Evolutionary conservation across 2,113 vertebrate genomes (phyloP).

Genomic region (Panthera uncia): DNA sequence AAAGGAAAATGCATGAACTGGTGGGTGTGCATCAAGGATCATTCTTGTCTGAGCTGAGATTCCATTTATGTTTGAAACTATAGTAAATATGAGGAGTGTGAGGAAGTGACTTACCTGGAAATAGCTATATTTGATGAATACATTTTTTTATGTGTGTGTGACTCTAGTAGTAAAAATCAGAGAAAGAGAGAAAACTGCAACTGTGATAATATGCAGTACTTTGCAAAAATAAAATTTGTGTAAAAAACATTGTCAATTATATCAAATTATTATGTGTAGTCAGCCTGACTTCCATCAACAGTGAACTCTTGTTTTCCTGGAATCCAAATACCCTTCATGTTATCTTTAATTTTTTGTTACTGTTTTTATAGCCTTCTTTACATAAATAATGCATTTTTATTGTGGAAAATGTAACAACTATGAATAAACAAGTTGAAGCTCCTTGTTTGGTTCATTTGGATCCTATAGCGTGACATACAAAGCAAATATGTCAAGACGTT

Average conservation of each 20-base stretch:
- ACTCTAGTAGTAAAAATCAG: no score
- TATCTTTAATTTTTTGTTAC: not conserved
- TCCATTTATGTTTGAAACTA: no score
- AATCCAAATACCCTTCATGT: not conserved
- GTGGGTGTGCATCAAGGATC: no score
- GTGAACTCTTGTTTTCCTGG: not conserved
- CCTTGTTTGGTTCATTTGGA: not conserved
- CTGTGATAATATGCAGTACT: not conserved
- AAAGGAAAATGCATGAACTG: no score
- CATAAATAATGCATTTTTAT: not conserved
- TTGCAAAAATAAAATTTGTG: not conserved
- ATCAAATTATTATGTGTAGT: not conserved
- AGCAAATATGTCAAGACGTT: not conserved
- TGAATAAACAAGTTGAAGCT: not conserved
- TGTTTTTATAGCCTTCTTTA: not conserved
- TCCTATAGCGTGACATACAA: not conserved
- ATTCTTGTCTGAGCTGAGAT: no score
- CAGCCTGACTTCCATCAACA: not conserved
- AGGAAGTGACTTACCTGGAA: no score
- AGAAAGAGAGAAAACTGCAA: not conserved
- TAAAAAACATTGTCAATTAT: not conserved
- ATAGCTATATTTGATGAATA: not conserved
- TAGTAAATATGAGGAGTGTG: no score
- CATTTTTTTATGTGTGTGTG: not conserved
- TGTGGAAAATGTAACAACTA: not conserved